A percentile compares a stretch with the other conserved stretches of the same genome.
phyloP scores from a whole-genome alignment of 2,113 vertebrate genomes.

The Sterna hirundo region DNA sequence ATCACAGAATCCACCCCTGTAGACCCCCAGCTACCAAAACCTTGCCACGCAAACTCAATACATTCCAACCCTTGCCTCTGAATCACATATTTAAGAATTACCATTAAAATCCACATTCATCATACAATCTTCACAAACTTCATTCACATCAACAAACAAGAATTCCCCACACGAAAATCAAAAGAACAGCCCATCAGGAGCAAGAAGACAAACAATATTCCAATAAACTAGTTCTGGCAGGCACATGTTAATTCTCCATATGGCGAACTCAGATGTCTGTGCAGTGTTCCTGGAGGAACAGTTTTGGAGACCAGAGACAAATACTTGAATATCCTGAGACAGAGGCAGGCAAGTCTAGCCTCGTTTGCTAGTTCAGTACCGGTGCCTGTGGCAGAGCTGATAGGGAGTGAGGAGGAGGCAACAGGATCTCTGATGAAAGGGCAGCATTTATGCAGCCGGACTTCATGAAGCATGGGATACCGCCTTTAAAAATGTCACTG shows the following conservation, averaged over 20 bases:
- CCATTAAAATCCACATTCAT: not conserved
- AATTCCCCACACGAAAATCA: not conserved
- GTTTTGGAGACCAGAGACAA: not conserved
- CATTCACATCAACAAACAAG: accelerated
- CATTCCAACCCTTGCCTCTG: not conserved
- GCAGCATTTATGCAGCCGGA: not conserved
- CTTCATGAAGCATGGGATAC: not conserved
- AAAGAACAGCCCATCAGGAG: not conserved
- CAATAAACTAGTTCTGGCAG: not conserved
- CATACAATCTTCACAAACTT: not conserved
- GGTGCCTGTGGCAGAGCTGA: not conserved
- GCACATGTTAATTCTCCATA: not conserved
- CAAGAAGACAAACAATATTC: not conserved
- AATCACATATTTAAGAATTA: not conserved
- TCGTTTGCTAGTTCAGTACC: not conserved
- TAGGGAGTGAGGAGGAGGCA: not conserved
- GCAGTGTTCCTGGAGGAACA: not conserved
- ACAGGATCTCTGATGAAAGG: not conserved
- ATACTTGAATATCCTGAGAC: not conserved
- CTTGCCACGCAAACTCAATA: not conserved
- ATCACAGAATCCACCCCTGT: not conserved
- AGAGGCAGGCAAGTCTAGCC: not conserved
- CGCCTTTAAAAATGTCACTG: not conserved
- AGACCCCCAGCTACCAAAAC: not conserved
- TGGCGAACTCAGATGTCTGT: not conserved